Evolutionary conservation across 1,140 invertebrate species (phyloP).

Genomic region (Mizuhopecten yessoensis): DNA sequence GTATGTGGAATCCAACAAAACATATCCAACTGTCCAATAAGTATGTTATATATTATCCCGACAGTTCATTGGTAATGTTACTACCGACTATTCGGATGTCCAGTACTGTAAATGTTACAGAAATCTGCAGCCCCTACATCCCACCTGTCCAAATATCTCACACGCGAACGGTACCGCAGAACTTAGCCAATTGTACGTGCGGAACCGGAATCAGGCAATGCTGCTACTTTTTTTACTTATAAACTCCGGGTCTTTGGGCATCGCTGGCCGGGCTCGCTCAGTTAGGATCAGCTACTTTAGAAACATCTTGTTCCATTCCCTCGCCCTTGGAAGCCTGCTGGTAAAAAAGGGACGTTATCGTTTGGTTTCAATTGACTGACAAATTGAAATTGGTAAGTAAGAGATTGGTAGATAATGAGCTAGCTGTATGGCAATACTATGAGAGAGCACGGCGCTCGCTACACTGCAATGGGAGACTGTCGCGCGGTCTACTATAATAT

Average conservation of each 20-base stretch:
- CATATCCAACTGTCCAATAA: neutral
- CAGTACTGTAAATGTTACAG: neutral
- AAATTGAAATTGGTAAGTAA: neutral
- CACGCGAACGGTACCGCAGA: neutral
- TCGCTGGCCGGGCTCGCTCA: neutral
- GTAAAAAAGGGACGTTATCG: neutral
- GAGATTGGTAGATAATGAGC: neutral
- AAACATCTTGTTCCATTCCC: constrained; percentile 20
- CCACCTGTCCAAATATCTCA: no score
- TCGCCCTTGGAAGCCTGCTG: neutral
- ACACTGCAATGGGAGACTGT: neutral
- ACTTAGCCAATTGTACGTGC: neutral
- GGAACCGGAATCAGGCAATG: neutral
- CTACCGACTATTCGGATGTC: neutral
- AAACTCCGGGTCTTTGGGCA: neutral
- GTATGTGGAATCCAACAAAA: neutral
- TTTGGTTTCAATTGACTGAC: neutral
- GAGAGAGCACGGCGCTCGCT: neutral
- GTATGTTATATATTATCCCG: constrained; percentile 8
- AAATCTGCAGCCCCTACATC: neutral
- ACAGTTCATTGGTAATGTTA: neutral
- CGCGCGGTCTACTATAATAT: neutral
- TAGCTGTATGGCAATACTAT: neutral
- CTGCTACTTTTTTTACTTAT: constrained; percentile 1
- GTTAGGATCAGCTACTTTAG: neutral